Conservation (phyloP, 2,888 invertebrate genomes). For the Ischnus inquisitorius region DNA sequence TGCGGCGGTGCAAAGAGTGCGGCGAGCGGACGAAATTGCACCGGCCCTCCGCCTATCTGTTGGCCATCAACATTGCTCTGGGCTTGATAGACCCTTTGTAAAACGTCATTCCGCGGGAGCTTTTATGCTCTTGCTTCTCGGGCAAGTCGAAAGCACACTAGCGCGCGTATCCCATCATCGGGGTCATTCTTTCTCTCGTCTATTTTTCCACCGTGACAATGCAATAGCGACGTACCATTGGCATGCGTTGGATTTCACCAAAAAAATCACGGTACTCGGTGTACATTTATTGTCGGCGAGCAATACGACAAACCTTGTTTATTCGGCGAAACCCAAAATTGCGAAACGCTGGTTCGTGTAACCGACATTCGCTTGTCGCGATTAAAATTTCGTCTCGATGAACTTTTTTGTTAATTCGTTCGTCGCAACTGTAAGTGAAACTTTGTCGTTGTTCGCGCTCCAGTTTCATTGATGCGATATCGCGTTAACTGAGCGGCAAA, state of each 20-base stretch:
- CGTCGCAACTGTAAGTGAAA: background rate
- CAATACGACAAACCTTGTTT: background rate
- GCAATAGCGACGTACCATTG: conserved; percentile 29
- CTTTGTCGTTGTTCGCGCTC: background rate
- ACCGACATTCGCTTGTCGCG: too few species aligned
- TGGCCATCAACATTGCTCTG: conserved; percentile 82
- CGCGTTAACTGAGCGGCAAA: conserved; percentile 63
- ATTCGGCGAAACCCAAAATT: too few species aligned
- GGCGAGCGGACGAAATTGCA: conserved; percentile 79
- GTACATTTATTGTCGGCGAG: background rate
- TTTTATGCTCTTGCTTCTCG: conserved; percentile 79
- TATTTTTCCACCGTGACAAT: conserved; percentile 40
- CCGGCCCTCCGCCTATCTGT: conserved; percentile 79
- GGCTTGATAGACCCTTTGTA: conserved; percentile 84
- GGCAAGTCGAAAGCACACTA: conserved; percentile 68
- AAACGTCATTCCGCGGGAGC: conserved; percentile 81
- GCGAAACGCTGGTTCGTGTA: too few species aligned
- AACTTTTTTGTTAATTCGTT: background rate
- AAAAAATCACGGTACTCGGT: background rate
- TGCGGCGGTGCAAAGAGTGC: conserved; percentile 54
- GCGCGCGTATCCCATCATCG: conserved; percentile 60
- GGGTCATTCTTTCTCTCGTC: conserved; percentile 52
- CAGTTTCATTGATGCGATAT: conserved; percentile 54
- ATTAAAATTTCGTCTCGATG: background rate
- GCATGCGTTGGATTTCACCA: conserved; percentile 1